A percentile compares a stretch with the other conserved stretches of the same genome.
phyloP scores from a whole-genome alignment of 2,888 invertebrate genomes.

The Psylliodes chrysocephalus region DNA sequence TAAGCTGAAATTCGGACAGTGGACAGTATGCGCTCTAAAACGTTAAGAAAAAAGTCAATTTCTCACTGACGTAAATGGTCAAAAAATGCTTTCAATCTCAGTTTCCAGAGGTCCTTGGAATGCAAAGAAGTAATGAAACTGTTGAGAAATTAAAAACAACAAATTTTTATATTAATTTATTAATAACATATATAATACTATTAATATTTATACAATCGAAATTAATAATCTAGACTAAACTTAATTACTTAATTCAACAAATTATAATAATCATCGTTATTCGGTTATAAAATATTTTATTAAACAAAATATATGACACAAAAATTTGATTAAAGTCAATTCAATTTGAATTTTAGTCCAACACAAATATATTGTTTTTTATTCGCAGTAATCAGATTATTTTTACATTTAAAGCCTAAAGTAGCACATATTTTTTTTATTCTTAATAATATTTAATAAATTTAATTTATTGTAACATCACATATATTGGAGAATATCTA shows the following conservation, averaged over 20 bases:
- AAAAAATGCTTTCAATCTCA: too few relatives aligned
- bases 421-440: constrained; percentile 31
- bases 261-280: constrained; percentile 41
- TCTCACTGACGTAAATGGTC: too few relatives aligned
- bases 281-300: constrained; percentile 42
- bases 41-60: too few relatives aligned
- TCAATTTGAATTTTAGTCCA: constrained; percentile 30
- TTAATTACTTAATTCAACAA: constrained; percentile 31
- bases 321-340: constrained; percentile 29
- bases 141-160: not conserved
- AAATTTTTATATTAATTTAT: constrained; percentile 46
- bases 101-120: too few relatives aligned
- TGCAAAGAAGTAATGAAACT: too few relatives aligned
- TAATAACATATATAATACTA: constrained; percentile 50
- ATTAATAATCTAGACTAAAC: constrained; percentile 39
- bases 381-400: constrained; percentile 25
- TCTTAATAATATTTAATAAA: constrained; percentile 41
- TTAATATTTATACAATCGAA: constrained; percentile 44
- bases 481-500: constrained; percentile 57
- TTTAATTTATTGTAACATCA: constrained; percentile 60
- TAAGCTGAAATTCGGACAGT: too few relatives aligned
- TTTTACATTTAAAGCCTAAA: constrained; percentile 52
- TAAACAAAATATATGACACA: constrained; percentile 48
- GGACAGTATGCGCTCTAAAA: too few relatives aligned
- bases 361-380: constrained; percentile 31